phyloP scores from a whole-genome alignment of 2,888 invertebrate species.

The Caenorhabditis sulstoni region DNA sequence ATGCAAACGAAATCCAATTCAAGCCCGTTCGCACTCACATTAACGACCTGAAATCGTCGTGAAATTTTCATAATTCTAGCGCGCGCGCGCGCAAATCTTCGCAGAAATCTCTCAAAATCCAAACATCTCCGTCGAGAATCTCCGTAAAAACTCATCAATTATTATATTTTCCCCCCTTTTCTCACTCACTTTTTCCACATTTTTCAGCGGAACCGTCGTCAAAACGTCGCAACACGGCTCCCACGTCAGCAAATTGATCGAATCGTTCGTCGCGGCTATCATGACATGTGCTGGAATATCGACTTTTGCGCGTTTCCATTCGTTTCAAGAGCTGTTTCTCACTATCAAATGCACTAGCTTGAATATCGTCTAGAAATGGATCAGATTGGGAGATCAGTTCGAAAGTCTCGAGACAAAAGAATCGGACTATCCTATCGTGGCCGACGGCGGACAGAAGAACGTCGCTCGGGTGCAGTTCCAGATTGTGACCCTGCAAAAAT shows the following conservation, averaged over 20 bases:
- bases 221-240: conserved; percentile 58
- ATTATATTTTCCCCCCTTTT: too few relatives aligned
- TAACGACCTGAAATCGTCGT: conserved; percentile 46
- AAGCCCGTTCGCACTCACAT: conserved; percentile 56
- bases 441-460: conserved; percentile 56
- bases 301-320: not conserved
- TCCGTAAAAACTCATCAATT: conserved; percentile 8
- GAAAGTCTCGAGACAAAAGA: conserved; percentile 53
- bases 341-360: conserved; percentile 58
- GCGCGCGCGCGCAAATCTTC: not conserved
- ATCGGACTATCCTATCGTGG: conserved; percentile 59
- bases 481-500: conserved; percentile 43
- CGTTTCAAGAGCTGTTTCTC: not conserved
- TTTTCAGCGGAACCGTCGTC: conserved; percentile 54
- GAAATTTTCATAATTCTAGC: not conserved
- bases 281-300: conserved; percentile 54
- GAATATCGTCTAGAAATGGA: conserved; percentile 59
- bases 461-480: conserved; percentile 56
- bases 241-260: conserved; percentile 59
- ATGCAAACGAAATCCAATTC: conserved; percentile 60
- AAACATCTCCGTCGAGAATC: not conserved
- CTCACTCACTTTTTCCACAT: conserved; percentile 52
- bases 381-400: conserved; percentile 61
- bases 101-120: not conserved
- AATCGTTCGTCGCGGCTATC: conserved; percentile 59